Evolutionary conservation across 2,797 vertebrate genomes (phyloP).

Genomic region (Cuniculus paca): DNA sequence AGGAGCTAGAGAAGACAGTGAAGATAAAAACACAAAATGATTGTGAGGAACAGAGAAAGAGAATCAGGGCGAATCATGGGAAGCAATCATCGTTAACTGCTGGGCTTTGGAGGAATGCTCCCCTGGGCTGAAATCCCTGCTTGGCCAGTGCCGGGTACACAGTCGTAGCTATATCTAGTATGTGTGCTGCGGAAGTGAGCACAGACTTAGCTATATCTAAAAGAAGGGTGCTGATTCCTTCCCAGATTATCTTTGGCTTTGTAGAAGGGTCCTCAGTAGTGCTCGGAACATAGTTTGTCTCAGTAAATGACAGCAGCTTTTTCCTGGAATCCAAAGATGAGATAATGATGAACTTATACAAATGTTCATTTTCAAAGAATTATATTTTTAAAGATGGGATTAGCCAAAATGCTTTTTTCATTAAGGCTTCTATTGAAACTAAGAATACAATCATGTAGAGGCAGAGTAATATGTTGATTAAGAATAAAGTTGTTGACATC

Average conservation of each 20-base stretch:
- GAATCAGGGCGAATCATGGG: background rate
- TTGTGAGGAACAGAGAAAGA: background rate
- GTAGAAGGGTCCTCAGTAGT: background rate
- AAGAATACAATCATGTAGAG: background rate
- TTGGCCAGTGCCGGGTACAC: background rate
- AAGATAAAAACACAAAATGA: slow-evolving; percentile 16
- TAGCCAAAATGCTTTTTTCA: background rate
- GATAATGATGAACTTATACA: slow-evolving; percentile 19
- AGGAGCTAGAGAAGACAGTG: background rate
- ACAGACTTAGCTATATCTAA: background rate
- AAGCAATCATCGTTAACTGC: background rate
- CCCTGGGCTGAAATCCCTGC: background rate
- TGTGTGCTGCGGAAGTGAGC: background rate
- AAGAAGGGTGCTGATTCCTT: background rate
- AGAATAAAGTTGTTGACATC: slow-evolving; percentile 5
- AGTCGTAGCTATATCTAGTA: background rate
- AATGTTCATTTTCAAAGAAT: background rate
- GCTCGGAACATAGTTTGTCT: background rate
- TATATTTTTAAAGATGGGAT: background rate
- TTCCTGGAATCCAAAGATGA: background rate
- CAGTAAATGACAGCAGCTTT: background rate
- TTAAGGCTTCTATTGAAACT: slow-evolving; percentile 28
- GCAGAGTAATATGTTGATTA: background rate
- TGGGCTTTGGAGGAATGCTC: background rate
- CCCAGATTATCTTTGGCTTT: background rate